These are phyloP conservation scores for Intellagama lesueurii DNA, from an alignment of 2,797 vertebrate genomes.

Conservation along the genomic window DNA sequence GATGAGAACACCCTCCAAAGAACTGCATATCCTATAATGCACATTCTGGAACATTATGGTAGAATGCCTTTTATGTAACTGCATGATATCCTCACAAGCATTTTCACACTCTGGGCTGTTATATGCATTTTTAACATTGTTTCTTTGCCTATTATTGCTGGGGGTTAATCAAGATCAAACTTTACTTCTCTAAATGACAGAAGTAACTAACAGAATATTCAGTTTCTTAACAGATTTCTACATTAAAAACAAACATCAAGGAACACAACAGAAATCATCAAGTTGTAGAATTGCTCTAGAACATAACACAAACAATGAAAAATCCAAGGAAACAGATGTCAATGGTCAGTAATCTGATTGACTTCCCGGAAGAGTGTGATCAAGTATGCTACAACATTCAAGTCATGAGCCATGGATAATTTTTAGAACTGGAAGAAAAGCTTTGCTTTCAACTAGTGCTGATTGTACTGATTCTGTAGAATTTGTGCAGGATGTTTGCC, in stretches of 20 bases:
- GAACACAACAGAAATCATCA: background rate
- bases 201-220: background rate
- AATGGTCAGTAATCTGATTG: background rate
- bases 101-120: background rate
- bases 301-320: background rate
- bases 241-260: background rate
- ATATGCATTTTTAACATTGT: no score
- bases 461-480: background rate
- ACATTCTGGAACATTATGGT: accelerated
- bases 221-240: background rate
- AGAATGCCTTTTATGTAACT: background rate
- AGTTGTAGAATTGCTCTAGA: background rate
- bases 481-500: background rate
- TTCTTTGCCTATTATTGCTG: background rate
- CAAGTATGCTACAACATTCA: background rate
- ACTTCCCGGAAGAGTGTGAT: background rate
- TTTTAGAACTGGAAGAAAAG: background rate
- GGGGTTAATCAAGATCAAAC: background rate
- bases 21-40: background rate
- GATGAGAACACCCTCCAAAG: background rate
- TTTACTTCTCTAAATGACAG: background rate
- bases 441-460: background rate
- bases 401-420: background rate
- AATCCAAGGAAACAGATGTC: background rate
- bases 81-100: background rate